Evolutionary conservation across 2,113 vertebrate species (phyloP).

Genomic region (Orientallactaga bullata): DNA sequence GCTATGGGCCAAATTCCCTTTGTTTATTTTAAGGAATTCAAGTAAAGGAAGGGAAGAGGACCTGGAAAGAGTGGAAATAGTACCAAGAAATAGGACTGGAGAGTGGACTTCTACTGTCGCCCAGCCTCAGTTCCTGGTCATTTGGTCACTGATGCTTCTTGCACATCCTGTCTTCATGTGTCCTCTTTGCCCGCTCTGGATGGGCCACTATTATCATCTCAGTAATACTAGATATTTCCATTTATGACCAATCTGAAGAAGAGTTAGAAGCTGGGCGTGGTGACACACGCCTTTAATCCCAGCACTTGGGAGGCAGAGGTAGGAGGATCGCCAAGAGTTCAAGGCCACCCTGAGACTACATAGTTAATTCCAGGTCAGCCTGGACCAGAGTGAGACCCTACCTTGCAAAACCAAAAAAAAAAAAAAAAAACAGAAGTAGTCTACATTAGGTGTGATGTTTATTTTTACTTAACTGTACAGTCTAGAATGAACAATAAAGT

Average conservation of each 20-base stretch:
- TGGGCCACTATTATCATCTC: background rate
- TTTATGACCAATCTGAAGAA: background rate
- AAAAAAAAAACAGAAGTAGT: slow-evolving; percentile 25
- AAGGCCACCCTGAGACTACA: too few relatives aligned
- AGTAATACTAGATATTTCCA: background rate
- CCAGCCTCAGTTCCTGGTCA: background rate
- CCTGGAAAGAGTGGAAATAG: background rate
- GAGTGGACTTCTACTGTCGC: background rate
- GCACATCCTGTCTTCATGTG: background rate
- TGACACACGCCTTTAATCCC: too few relatives aligned
- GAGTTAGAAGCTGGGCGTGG: too few relatives aligned
- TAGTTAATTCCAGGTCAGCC: too few relatives aligned
- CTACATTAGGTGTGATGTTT: background rate
- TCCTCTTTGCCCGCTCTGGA: background rate
- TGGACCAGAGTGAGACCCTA: too few relatives aligned
- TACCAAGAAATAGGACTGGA: background rate
- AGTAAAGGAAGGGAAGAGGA: background rate
- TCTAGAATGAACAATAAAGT: background rate
- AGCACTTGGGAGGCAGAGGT: too few relatives aligned
- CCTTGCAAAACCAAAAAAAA: too few relatives aligned
- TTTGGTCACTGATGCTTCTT: background rate
- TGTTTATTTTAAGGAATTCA: background rate
- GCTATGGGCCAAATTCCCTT: background rate
- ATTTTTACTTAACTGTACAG: background rate
- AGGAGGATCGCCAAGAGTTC: too few relatives aligned